Evolutionary conservation across 2,113 vertebrate species (phyloP).

Genomic region (Ophthalmolycus amberensis): DNA sequence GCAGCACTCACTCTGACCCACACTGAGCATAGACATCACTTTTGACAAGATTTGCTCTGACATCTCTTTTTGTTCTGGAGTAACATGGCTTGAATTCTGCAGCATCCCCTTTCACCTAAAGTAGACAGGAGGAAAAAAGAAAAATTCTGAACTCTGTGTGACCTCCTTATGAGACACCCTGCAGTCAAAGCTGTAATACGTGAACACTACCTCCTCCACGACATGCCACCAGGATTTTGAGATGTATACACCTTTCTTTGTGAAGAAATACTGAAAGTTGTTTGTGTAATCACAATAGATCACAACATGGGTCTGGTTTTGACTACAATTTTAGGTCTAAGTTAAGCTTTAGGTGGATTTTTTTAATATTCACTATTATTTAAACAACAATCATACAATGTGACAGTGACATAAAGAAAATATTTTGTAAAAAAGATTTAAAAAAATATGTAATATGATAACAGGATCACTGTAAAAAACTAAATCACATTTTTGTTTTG

Average conservation of each 20-base stretch:
- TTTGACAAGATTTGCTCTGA: slow-evolving; percentile 75
- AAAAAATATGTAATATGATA: too few relatives aligned
- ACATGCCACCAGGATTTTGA: slow-evolving; percentile 27
- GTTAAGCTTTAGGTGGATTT: background rate
- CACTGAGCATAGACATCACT: slow-evolving; percentile 50
- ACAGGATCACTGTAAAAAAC: background rate
- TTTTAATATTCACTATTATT: background rate
- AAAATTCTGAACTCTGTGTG: slow-evolving; percentile 73
- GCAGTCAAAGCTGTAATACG: slow-evolving; percentile 52
- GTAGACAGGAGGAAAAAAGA: slow-evolving; percentile 49
- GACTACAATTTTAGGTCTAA: background rate
- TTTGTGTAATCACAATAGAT: background rate
- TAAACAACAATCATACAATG: background rate
- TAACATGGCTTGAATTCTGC: slow-evolving; percentile 71
- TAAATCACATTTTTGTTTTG: background rate
- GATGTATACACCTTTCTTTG: slow-evolving; percentile 20
- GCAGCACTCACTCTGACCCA: slow-evolving; percentile 38
- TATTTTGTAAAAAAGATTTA: background rate
- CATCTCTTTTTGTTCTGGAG: slow-evolving; percentile 74
- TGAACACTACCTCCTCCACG: slow-evolving; percentile 25
- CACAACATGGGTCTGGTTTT: background rate
- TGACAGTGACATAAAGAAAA: background rate
- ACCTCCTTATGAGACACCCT: slow-evolving; percentile 71
- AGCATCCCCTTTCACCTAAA: slow-evolving; percentile 72
- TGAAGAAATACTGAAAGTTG: background rate